Evolutionary conservation across 2,113 vertebrate species (phyloP).

Genomic region (Syngnathus scovelli): DNA sequence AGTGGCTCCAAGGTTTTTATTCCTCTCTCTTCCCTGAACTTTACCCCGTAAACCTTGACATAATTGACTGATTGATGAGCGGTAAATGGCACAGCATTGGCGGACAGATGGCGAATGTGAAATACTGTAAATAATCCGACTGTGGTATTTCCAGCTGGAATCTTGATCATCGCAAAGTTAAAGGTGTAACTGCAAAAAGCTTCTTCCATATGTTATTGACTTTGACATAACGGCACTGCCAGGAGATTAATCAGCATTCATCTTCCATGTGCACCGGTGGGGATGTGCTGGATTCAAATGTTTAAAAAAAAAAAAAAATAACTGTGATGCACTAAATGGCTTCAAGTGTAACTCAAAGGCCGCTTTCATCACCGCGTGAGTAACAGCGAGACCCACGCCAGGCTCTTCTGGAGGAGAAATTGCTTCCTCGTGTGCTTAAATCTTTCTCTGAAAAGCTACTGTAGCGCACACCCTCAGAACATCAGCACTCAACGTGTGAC

Average conservation of each 20-base stretch:
- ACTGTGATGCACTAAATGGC: slow-evolving; percentile 49
- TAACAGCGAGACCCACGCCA: slow-evolving; percentile 29
- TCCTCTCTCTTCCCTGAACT: slow-evolving; percentile 16
- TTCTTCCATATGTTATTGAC: not conserved
- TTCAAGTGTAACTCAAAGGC: slow-evolving; percentile 49
- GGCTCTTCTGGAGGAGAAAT: slow-evolving; percentile 54
- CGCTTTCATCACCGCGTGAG: slow-evolving; percentile 43
- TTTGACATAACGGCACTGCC: slow-evolving; percentile 2
- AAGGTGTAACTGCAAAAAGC: slow-evolving; percentile 5
- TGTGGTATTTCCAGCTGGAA: slow-evolving; percentile 21
- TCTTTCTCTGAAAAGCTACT: slow-evolving; percentile 27
- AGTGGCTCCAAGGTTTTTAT: slow-evolving; percentile 12
- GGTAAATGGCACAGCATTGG: slow-evolving; percentile 42
- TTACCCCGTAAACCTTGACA: slow-evolving; percentile 42
- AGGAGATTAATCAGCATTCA: slow-evolving; percentile 14
- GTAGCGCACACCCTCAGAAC: slow-evolving; percentile 18
- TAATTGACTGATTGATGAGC: slow-evolving; percentile 62
- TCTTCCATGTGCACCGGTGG: slow-evolving; percentile 31
- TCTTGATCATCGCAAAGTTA: slow-evolving; percentile 16
- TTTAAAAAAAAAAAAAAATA: slow-evolving; percentile 36
- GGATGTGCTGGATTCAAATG: slow-evolving; percentile 19
- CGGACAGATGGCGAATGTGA: slow-evolving; percentile 13
- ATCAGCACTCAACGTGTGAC: slow-evolving; percentile 14
- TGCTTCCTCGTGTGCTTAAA: slow-evolving; percentile 44
- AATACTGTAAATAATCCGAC: slow-evolving; percentile 1